These are phyloP conservation scores for Amiota communis DNA, from an alignment of 2,888 invertebrate genomes.

Conservation along the genomic window DNA sequence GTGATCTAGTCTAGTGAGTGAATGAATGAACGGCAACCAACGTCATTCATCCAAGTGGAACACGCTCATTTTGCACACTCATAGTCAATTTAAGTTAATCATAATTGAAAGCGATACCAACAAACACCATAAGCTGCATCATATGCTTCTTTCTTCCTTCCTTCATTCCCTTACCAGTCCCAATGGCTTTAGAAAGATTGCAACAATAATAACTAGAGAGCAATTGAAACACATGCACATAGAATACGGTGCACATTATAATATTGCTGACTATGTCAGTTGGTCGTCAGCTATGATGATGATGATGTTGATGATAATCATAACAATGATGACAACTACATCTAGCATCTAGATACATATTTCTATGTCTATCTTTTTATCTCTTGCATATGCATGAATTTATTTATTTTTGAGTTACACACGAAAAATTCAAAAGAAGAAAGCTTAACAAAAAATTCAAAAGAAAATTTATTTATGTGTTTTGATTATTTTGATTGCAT, in stretches of 20 bases:
- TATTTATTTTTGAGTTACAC: too few relatives aligned
- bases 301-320: neutral
- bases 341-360: too few relatives aligned
- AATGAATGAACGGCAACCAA: neutral
- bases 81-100: slow-evolving; percentile 30
- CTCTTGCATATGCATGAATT: too few relatives aligned
- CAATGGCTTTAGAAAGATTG: neutral
- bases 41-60: slow-evolving; percentile 21
- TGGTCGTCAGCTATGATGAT: neutral
- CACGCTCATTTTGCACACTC: slow-evolving; percentile 26
- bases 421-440: too few relatives aligned
- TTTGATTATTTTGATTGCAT: too few relatives aligned
- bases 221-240: slow-evolving; percentile 20
- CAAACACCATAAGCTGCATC: neutral
- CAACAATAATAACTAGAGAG: neutral
- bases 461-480: too few relatives aligned
- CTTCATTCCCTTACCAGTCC: neutral
- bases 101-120: slow-evolving; percentile 26
- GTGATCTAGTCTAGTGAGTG: neutral
- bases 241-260: neutral
- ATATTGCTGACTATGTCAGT: slow-evolving; percentile 8
- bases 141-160: neutral
- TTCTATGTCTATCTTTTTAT: too few relatives aligned
- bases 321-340: too few relatives aligned
- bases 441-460: too few relatives aligned